Base-by-base conservation (phyloP, 2,113 vertebrate genomes). In the Pycnonotus jocosus region DNA sequence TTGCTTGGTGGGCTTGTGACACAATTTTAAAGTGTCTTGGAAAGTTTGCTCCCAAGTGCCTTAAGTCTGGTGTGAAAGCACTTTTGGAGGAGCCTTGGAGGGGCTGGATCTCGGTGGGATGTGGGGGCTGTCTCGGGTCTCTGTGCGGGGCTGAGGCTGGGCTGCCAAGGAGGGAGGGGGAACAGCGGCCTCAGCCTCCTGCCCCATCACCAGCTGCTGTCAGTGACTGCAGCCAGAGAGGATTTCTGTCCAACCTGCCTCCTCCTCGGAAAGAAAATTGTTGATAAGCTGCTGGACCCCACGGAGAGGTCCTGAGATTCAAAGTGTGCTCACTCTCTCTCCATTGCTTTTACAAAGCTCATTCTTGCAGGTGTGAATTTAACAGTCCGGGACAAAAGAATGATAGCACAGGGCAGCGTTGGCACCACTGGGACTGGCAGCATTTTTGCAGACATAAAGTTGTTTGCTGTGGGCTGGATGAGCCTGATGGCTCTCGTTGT, bases 141-240 rank as follows among this genome's bases (percentile, higher is more conserved):
- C 11, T 1, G 4, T 1, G 31, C 42, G 9, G 44, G 38, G 45
- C 53, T 47, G 86, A 1, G 0, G 10, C n/a, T 58, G 10, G 2
- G 45, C 62, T 70, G 68, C 28, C 28, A 1, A 47, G 22, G 22
- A 86, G 22, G 58, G 69, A 71, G 11, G 30, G 28, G 7, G 47
- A 31, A 24, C 25, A 37, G 37, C 50, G 6, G 54, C 13, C 33
- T 79, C 33, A 56, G 15, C 51, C 68, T 66, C 40, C 58, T 65
- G 65, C 62, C 44, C 64, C n/a, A 8, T 5, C 92, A 28, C 2
- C 0, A 37, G 31, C 61, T 74, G 51, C 54, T 40, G 18, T 6
- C 5, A 7, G 14, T 1, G 7, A 2, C 37, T 40, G 50, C 57
- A 8, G 51, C 16, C 3, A 13, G 24, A 33, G 7, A 27, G 70